A percentile compares a stretch with the other conserved stretches of the same genome.
Conservation (phyloP, 2,888 invertebrate genomes). For the Myopa testacea region DNA sequence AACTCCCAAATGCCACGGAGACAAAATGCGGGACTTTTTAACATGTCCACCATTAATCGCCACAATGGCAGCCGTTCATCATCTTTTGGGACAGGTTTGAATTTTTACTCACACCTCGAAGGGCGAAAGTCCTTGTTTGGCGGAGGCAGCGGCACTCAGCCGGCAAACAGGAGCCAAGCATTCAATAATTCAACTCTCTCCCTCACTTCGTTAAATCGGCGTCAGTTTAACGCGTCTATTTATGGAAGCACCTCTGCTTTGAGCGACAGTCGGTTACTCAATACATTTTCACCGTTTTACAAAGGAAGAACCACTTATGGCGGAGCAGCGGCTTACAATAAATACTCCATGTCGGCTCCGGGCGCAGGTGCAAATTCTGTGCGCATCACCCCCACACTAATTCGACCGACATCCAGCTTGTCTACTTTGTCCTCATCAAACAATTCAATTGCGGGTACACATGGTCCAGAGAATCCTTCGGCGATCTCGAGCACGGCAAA, state of each 20-base stretch:
- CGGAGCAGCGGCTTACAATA: constrained; percentile 76
- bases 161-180: constrained; percentile 52
- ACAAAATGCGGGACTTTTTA: constrained; percentile 49
- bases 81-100: constrained; percentile 57
- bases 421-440: constrained; percentile 58
- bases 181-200: constrained; percentile 66
- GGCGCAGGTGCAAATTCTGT: constrained; percentile 48
- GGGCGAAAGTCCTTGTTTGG: constrained; percentile 66
- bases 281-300: constrained; percentile 78
- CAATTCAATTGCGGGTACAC: constrained; percentile 48
- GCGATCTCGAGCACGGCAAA: constrained; percentile 74
- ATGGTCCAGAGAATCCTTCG: constrained; percentile 43
- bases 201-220: constrained; percentile 62
- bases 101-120: constrained; percentile 66
- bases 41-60: constrained; percentile 48
- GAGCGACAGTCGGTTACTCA: constrained; percentile 65
- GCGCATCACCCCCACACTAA: constrained; percentile 57
- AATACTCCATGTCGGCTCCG: constrained; percentile 48
- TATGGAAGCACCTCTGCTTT: constrained; percentile 68
- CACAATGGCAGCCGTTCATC: constrained; percentile 53
- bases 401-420: constrained; percentile 61
- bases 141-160: constrained; percentile 42
- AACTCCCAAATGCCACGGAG: constrained; percentile 42
- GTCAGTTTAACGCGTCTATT: constrained; percentile 66
- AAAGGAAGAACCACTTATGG: constrained; percentile 81